phyloP scores from a whole-genome alignment of 2,888 invertebrate species.

The Monochamus alternatus region DNA sequence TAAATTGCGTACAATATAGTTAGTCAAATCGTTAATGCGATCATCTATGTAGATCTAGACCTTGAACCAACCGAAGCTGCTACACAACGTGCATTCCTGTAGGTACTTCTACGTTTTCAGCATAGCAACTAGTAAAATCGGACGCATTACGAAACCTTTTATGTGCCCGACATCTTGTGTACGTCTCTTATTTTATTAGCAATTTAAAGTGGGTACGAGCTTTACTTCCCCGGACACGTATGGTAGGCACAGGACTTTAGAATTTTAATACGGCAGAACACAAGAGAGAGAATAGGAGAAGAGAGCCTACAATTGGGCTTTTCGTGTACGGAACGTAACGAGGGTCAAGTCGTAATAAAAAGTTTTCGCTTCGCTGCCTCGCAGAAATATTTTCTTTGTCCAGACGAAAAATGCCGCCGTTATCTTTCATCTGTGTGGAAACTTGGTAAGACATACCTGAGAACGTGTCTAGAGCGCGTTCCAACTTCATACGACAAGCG shows the following conservation, averaged over 20 bases:
- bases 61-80: constrained; percentile 4
- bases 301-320: constrained; percentile 31
- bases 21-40: constrained; percentile 14
- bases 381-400: constrained; percentile 31
- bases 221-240: constrained; percentile 37
- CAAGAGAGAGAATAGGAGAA: constrained; percentile 7
- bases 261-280: constrained; percentile 39
- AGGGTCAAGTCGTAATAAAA: constrained; percentile 39
- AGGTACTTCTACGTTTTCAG: constrained; percentile 40
- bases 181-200: constrained; percentile 37
- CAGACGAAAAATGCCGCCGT: constrained; percentile 16
- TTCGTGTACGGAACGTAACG: constrained; percentile 36
- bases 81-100: constrained; percentile 36
- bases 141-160: constrained; percentile 25
- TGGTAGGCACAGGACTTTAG: constrained; percentile 24
- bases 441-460: neutral
- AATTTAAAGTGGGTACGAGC: constrained; percentile 35
- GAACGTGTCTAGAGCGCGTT: neutral
- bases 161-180: constrained; percentile 31
- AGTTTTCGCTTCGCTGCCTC: constrained; percentile 28
- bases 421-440: constrained; percentile 20
- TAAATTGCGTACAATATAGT: constrained; percentile 23
- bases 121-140: constrained; percentile 44
- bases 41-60: constrained; percentile 19
- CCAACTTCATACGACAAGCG: neutral